phyloP scores from a whole-genome alignment of 2,797 vertebrate species.

The Novumbra hubbsi region DNA sequence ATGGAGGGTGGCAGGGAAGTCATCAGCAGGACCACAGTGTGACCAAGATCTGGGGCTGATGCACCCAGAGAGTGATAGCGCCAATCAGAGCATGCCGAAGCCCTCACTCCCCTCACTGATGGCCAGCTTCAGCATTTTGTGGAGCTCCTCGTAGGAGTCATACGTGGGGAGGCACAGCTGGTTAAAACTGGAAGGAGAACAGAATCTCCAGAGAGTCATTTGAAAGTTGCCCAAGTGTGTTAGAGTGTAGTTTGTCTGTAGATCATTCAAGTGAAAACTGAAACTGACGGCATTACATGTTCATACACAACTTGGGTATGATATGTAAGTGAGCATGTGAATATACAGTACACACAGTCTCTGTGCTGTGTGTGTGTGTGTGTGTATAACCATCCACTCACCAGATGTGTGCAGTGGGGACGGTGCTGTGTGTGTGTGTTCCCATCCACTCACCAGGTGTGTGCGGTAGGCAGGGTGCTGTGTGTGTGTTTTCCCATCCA shows the following conservation, averaged over 20 bases:
- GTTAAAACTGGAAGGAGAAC: constrained; percentile 85
- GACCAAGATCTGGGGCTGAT: neutral
- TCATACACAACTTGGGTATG: neutral
- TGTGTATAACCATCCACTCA: too few species aligned
- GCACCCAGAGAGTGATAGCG: neutral
- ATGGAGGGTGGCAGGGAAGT: constrained; percentile 19
- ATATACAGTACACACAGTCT: neutral
- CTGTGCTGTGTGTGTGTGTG: neutral
- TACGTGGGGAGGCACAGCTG: constrained; percentile 99
- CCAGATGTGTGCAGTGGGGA: constrained; percentile 98
- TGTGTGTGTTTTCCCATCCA: constrained; percentile 17
- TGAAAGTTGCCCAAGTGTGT: neutral
- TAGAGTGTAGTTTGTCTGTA: neutral
- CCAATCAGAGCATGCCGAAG: constrained; percentile 94
- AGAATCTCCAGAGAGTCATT: neutral
- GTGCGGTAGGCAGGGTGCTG: constrained; percentile 92
- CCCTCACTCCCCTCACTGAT: constrained; percentile 99
- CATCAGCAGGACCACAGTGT: constrained; percentile 30
- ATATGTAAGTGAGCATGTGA: neutral
- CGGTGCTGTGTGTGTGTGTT: too few species aligned
- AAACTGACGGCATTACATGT: constrained; percentile 2
- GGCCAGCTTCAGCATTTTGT: constrained; percentile 97
- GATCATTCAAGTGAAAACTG: neutral
- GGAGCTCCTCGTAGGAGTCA: constrained; percentile 98
- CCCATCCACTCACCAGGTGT: constrained; percentile 97